Evolutionary conservation across 2,797 vertebrate genomes (phyloP).

Genomic region (Bufotes viridis): DNA sequence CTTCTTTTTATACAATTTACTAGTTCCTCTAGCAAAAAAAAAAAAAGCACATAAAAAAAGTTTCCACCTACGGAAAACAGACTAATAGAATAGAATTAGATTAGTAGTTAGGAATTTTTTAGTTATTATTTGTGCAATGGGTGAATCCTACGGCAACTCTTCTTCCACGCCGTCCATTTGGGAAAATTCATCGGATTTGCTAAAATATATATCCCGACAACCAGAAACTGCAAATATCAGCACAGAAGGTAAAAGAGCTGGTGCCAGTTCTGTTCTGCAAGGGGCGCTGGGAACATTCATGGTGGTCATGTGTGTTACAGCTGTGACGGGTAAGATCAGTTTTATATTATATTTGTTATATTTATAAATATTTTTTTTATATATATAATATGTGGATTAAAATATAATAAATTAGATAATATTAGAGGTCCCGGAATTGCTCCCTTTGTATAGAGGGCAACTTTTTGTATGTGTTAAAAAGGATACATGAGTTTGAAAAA

Average conservation of each 20-base stretch:
- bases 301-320: not conserved
- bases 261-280: not conserved
- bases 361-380: not conserved
- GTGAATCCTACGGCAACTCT: not conserved
- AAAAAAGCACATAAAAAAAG: not conserved
- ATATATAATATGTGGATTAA: not conserved
- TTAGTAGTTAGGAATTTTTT: not conserved
- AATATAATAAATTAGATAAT: not conserved
- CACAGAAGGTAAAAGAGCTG: not conserved
- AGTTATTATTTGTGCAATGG: not conserved
- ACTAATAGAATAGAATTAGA: not conserved
- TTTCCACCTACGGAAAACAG: not conserved
- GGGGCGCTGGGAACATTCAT: not conserved
- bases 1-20: not conserved
- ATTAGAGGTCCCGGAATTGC: not conserved
- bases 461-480: not conserved
- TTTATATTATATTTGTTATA: not conserved
- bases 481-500: not conserved
- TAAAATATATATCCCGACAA: not conserved
- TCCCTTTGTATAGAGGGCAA: not conserved
- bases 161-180: not conserved
- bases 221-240: not conserved
- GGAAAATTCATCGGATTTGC: not conserved
- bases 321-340: not conserved
- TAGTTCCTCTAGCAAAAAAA: not conserved